These are phyloP conservation scores for Indicator indicator DNA, from an alignment of 2,113 vertebrate species.

Conservation along the genomic window DNA sequence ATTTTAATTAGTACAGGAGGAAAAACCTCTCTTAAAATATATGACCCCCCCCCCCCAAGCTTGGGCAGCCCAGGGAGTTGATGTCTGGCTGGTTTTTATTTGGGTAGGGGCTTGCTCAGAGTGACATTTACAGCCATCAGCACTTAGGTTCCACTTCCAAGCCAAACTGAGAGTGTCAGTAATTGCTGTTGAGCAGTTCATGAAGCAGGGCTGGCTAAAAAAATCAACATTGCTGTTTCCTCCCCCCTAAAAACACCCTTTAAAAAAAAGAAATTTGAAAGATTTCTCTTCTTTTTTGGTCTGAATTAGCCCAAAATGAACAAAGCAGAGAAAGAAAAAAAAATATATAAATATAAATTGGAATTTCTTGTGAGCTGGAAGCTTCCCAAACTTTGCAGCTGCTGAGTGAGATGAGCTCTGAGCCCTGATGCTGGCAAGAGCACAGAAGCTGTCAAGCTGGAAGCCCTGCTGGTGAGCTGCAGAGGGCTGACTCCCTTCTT, in stretches of 20 bases:
- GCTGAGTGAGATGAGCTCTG: slow-evolving; percentile 37
- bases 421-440: slow-evolving; percentile 31
- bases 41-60: neutral
- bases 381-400: slow-evolving; percentile 56
- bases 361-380: slow-evolving; percentile 47
- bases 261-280: neutral
- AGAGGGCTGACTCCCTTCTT: neutral
- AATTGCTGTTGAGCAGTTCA: neutral
- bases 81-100: neutral
- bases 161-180: slow-evolving; percentile 3
- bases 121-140: slow-evolving; percentile 28
- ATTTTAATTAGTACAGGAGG: neutral
- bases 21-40: neutral
- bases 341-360: neutral
- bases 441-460: slow-evolving; percentile 44
- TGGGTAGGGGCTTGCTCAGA: neutral
- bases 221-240: neutral
- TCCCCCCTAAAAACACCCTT: neutral
- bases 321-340: neutral
- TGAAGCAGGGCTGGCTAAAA: slow-evolving; percentile 8
- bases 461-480: neutral
- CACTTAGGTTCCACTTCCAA: neutral
- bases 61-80: neutral
- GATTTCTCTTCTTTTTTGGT: slow-evolving; percentile 8
- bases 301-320: slow-evolving; percentile 28